Base-by-base conservation (phyloP, 2,888 invertebrate genomes). In the Limulus polyphemus region DNA sequence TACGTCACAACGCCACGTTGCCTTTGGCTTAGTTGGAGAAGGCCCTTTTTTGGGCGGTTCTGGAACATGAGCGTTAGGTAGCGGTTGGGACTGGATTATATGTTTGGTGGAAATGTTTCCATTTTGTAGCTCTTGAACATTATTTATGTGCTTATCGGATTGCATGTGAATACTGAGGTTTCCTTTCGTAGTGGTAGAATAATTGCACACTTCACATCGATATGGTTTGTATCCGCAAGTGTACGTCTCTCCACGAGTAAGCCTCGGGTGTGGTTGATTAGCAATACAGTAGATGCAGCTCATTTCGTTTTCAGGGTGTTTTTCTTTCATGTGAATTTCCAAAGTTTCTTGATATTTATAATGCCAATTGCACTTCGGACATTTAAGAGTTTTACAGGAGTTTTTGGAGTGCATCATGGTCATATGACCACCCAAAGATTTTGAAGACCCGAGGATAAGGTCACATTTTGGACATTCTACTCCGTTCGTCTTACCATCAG, bases 161-260 rank as follows among this genome's bases (percentile, higher is more conserved):
- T 99, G 99, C 97, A 99, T 99, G 78, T 99, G 99, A 78, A 99
- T 99, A 77, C 95, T 95, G 68, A 99, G 86, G 79, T 99, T 99
- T 55, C 99, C 99, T 81, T 99, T 99, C 71, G 99, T 99, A 63
- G 99, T 99, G 47, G 99, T 99, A 56, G 97, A 98, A 77, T 99
- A 99, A 80, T 98, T 97, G 80, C 97, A 98, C 61, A 98, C 94
- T 79, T 95, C 94, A 77, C 95, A 95, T 69, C 94, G 83, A 76
- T 93, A 94, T 13, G 93, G 93, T 77, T 99, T 99, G 78, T 99
- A 99, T 60, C 99, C 99, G 78, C 99, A 99, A 0, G 95, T 97
- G 80, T 99, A 99, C 2, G 94, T 95, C 78, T 99, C 99, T 16
- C 99, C 99, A 55, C 99, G 84, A 10, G 98, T 95, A 73, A 99